Conservation (phyloP, 1,140 invertebrate genomes). For the Leptinotarsa defecta region DNA sequence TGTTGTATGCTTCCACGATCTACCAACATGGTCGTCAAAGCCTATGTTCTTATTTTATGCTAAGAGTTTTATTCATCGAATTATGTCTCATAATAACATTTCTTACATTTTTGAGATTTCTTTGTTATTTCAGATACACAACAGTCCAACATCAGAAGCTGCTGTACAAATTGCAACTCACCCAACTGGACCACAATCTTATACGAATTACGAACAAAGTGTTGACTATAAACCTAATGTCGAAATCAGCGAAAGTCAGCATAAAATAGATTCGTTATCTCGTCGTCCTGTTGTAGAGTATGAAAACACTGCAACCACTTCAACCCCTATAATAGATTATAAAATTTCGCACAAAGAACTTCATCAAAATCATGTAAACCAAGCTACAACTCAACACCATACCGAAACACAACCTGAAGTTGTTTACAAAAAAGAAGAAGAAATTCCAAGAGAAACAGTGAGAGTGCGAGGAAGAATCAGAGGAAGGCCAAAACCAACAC, state of each 20-base stretch:
- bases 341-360: conserved; percentile 31
- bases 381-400: conserved; percentile 17
- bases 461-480: conserved; percentile 26
- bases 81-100: not conserved
- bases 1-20: too few relatives aligned
- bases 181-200: conserved; percentile 30
- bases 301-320: conserved; percentile 25
- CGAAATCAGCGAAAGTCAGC: not conserved
- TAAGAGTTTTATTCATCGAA: too few relatives aligned
- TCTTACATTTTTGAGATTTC: not conserved
- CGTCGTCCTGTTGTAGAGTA: not conserved
- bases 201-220: conserved; percentile 38
- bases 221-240: conserved; percentile 27
- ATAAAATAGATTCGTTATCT: not conserved
- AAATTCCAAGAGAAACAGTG: not conserved
- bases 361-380: conserved; percentile 23
- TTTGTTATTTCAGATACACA: conserved; percentile 11
- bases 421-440: conserved; percentile 12
- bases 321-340: conserved; percentile 32
- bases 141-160: conserved; percentile 13
- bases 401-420: conserved; percentile 24
- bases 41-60: too few relatives aligned
- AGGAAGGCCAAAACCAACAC: conserved; percentile 50
- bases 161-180: not conserved
- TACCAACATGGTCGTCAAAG: too few relatives aligned